phyloP scores from a whole-genome alignment of 2,888 invertebrate species.

The Drosophila suboccidentalis region DNA sequence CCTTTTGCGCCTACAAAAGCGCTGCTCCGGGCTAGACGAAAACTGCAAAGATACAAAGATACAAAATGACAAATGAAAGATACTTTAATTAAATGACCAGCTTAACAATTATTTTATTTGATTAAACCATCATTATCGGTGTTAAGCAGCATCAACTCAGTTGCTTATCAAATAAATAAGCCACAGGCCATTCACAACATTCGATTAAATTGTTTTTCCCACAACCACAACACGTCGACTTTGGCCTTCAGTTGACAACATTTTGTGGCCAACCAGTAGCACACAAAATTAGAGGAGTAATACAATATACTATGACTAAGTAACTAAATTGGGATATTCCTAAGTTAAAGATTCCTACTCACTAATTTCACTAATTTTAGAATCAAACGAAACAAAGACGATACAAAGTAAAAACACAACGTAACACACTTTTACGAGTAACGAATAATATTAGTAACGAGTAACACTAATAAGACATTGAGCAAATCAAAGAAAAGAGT shows the following conservation, averaged over 20 bases:
- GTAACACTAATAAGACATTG: too few relatives aligned
- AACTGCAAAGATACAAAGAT: constrained; percentile 58
- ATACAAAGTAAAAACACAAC: not conserved
- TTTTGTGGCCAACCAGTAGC: constrained; percentile 15
- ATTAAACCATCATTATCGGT: constrained; percentile 15
- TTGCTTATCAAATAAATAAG: constrained; percentile 25
- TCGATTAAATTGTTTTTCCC: constrained; percentile 22
- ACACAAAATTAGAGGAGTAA: not conserved
- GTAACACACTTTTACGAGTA: too few relatives aligned
- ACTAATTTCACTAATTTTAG: not conserved
- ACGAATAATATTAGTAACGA: too few relatives aligned
- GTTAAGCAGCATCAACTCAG: constrained; percentile 5
- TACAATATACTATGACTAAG: not conserved
- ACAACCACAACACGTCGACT: constrained; percentile 7
- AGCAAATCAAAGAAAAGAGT: too few relatives aligned
- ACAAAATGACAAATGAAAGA: constrained; percentile 14
- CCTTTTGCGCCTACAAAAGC: constrained; percentile 78
- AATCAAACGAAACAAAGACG: not conserved
- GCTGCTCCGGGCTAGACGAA: constrained; percentile 67
- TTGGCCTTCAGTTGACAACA: constrained; percentile 14
- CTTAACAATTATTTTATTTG: constrained; percentile 22
- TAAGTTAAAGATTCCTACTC: not conserved
- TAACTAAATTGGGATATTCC: not conserved
- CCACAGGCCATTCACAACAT: constrained; percentile 26
- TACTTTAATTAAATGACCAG: constrained; percentile 32